A percentile compares a stretch with the other conserved stretches of the same genome.
Evolutionary conservation across 2,113 vertebrate species (phyloP).

Genomic region (Archocentrus centrarchus): DNA sequence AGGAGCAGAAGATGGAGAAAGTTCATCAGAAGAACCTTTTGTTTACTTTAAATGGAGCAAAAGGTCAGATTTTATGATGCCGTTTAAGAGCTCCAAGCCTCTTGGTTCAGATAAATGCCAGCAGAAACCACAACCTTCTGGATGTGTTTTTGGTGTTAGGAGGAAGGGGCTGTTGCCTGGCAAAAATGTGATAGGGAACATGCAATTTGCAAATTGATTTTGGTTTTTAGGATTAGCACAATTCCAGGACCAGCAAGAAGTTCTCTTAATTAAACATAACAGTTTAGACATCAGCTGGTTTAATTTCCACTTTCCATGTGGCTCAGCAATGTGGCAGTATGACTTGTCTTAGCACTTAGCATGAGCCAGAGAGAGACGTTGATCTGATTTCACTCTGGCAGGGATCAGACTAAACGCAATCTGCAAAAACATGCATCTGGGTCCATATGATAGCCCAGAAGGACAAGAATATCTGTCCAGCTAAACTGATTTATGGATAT

Average conservation of each 20-base stretch:
- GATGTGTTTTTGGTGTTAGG: background rate
- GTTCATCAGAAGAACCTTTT: constrained; percentile 21
- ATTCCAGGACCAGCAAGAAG: background rate
- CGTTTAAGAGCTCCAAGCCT: background rate
- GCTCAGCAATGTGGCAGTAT: background rate
- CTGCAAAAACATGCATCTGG: constrained; percentile 47
- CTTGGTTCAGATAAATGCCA: background rate
- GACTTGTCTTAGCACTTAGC: constrained; percentile 34
- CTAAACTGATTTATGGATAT: constrained; percentile 67
- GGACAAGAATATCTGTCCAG: constrained; percentile 60
- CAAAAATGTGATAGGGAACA: background rate
- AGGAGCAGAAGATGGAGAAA: constrained; percentile 28
- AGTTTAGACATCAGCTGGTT: constrained; percentile 1
- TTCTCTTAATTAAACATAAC: constrained; percentile 6
- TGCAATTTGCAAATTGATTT: constrained; percentile 9
- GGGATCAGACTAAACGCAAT: constrained; percentile 37
- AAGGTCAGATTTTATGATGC: background rate
- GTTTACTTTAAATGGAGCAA: constrained; percentile 18
- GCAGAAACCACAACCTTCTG: constrained; percentile 11
- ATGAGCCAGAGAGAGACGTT: constrained; percentile 15
- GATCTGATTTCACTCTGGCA: constrained; percentile 57
- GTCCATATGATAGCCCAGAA: constrained; percentile 55
- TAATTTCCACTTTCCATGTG: background rate
- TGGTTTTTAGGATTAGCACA: background rate
- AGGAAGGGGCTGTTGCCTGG: background rate